Conservation (phyloP, 2,888 invertebrate genomes). For the Brachylomia viminalis region DNA sequence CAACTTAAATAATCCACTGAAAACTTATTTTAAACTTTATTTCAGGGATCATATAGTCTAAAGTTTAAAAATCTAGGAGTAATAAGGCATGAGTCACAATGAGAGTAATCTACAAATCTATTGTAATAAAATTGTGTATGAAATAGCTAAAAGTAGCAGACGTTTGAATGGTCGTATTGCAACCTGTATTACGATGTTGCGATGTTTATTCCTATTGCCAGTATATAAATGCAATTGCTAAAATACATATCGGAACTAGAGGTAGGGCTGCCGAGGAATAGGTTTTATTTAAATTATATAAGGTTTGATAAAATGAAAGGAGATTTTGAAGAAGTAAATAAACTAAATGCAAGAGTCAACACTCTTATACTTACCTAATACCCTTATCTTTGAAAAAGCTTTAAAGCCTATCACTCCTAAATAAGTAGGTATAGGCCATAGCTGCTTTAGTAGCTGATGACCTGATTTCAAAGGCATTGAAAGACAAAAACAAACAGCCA, state of each 20-base stretch:
- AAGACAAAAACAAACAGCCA: background rate
- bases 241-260: constrained; percentile 57
- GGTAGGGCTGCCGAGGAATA: constrained; percentile 41
- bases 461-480: background rate
- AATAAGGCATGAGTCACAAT: constrained; percentile 59
- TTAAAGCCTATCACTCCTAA: too few relatives aligned
- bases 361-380: background rate
- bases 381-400: too few relatives aligned
- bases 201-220: constrained; percentile 61
- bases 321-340: background rate
- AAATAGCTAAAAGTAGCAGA: constrained; percentile 53
- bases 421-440: background rate
- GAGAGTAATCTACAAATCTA: constrained; percentile 46
- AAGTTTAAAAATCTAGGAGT: constrained; percentile 4
- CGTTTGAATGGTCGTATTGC: constrained; percentile 48
- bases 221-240: constrained; percentile 69
- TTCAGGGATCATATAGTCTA: constrained; percentile 15
- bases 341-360: background rate
- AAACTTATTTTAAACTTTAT: constrained; percentile 43
- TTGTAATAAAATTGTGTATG: constrained; percentile 58
- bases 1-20: constrained; percentile 29
- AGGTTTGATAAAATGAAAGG: background rate
- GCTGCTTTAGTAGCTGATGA: background rate
- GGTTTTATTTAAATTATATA: too few relatives aligned
- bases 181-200: constrained; percentile 62